Conservation (phyloP, 2,113 vertebrate species). For the Cheirogaleus medius region DNA sequence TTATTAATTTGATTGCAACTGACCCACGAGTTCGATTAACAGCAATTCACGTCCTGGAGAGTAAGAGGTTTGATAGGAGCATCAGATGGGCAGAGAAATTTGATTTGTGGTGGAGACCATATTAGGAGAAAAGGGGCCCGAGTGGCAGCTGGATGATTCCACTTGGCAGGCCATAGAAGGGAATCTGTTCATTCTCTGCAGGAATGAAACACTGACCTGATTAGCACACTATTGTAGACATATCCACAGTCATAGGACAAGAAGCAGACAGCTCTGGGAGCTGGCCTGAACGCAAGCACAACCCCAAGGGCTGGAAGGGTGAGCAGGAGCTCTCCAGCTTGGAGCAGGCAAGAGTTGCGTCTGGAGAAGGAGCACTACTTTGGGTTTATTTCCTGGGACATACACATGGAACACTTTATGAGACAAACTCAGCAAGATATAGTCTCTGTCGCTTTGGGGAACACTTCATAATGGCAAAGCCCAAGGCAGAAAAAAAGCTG, state of each 20-base stretch:
- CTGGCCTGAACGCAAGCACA: neutral
- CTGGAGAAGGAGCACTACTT: neutral
- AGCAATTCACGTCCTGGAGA: neutral
- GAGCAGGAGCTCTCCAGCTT: neutral
- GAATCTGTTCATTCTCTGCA: neutral
- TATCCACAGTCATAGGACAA: neutral
- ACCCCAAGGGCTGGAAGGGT: neutral
- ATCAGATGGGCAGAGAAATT: neutral
- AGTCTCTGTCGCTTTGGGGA: neutral
- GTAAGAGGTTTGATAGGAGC: neutral
- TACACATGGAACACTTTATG: neutral
- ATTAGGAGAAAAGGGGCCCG: neutral
- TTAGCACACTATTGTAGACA: neutral
- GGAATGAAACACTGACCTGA: neutral
- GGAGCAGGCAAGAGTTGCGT: neutral
- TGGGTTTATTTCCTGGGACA: neutral
- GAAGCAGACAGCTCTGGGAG: neutral
- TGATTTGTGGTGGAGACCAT: neutral
- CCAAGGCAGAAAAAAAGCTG: neutral
- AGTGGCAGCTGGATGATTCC: rapidly evolving
- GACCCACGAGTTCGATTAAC: neutral
- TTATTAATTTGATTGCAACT: constrained; percentile 32
- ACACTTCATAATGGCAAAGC: neutral
- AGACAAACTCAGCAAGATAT: neutral
- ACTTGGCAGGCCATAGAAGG: neutral